phyloP scores from a whole-genome alignment of 2,113 vertebrate genomes.

The Spea multiplicata region DNA sequence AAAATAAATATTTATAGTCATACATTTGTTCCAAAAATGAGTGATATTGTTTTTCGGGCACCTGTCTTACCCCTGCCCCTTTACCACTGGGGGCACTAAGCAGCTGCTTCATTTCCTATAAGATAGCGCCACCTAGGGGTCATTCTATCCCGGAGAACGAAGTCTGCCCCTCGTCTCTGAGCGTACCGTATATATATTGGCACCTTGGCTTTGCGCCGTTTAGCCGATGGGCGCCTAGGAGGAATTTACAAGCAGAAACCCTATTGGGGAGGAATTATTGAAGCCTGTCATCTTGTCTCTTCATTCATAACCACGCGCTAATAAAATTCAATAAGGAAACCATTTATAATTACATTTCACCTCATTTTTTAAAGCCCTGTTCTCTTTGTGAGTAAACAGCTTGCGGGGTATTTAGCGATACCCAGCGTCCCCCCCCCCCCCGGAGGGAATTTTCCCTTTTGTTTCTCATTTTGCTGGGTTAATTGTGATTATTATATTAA shows the following conservation, averaged over 20 bases:
- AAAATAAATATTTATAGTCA: no score
- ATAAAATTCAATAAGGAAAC: conserved; percentile 31
- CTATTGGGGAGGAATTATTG: conserved; percentile 27
- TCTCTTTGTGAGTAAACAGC: conserved; percentile 44
- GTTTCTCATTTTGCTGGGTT: conserved; percentile 11
- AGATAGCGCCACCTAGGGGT: no score
- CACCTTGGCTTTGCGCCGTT: background rate
- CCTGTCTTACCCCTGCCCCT: no score
- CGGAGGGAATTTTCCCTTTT: background rate
- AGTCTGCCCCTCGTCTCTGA: no score
- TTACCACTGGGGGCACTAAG: no score
- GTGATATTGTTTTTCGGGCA: no score
- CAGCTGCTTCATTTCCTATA: no score
- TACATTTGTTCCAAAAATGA: no score
- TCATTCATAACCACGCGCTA: conserved; percentile 10
- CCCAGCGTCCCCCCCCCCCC: background rate
- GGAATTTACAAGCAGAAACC: background rate
- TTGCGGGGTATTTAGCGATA: conserved; percentile 18
- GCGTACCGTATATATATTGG: no score
- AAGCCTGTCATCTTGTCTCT: conserved; percentile 11
- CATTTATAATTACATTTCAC: conserved; percentile 46
- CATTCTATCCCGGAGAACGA: no score
- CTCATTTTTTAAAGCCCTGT: conserved; percentile 1
- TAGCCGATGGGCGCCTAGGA: background rate
- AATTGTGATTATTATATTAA: conserved; percentile 36